Evolutionary conservation across 2,888 invertebrate genomes (phyloP), one percentile per base, ranked within the genome.

Genomic region (Euplagia quadripunctaria): DNA sequence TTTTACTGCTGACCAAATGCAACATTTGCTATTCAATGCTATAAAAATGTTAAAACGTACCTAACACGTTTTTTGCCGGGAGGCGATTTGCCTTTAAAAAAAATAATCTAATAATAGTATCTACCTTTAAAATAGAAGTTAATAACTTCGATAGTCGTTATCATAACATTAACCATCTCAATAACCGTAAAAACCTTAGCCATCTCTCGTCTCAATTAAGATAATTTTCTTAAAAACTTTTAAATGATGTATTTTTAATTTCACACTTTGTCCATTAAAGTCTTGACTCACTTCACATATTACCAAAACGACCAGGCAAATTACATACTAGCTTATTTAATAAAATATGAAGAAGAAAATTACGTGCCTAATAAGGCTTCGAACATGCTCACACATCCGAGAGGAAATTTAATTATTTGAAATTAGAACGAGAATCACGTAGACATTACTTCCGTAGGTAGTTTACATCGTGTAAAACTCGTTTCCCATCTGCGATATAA

Each of bases 361-460:
- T 46, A 11, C 43, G 55, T 31, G 12, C 11, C 20, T 61, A 65
- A 55, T 71, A 64, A 73, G 78, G 65, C 31, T 31, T 31, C 31
- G 31, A 31, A 31, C 31, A 31, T 31, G 31, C 41, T 67, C 41
- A 73, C 64, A 68, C 52, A 58, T 43, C 73, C 31, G 43, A 7
- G 41, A 46, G 66, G 11, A 16, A 73, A 72, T 46, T 72, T 69
- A 74, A 77, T 79, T 75, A 80, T 72, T 70, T 69, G 70, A 77
- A 78, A 74, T 66, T 64, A 68, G 41, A 20, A 71, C 42, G 63
- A 12, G 55, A 69, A 49, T 55, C 17, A 64, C 46, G 67, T 70
- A 74, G 68, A 63, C n/a, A 72, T 42, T 63, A 63, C 17, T 31
- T 52, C 20, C 43, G 20, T 55, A 55, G 55, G 68, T n/a, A 68